Percentiles rank a stretch among this genome's conserved stretches.
Evolutionary conservation across 2,113 vertebrate genomes (phyloP).

Genomic region (Callopanchax toddi): DNA sequence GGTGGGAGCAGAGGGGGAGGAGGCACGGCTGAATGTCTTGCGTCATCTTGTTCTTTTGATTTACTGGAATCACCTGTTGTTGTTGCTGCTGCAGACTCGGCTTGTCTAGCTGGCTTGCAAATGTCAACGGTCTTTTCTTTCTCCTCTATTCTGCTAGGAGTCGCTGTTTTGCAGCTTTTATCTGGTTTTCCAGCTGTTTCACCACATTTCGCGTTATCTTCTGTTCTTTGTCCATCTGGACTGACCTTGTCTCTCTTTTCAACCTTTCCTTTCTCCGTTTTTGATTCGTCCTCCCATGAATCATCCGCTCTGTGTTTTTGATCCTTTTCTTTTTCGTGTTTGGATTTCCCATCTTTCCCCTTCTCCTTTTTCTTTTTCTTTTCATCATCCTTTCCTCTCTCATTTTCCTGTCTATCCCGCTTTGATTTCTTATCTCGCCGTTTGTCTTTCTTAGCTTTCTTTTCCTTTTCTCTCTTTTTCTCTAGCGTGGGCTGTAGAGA

Average conservation of each 20-base stretch:
- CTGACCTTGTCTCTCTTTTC: slow-evolving; percentile 53
- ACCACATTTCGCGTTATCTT: slow-evolving; percentile 41
- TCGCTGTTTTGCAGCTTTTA: slow-evolving; percentile 37
- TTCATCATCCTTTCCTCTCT: slow-evolving; percentile 48
- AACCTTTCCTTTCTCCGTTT: slow-evolving; percentile 46
- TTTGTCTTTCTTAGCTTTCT: slow-evolving; percentile 70
- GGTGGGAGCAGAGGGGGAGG: slow-evolving; percentile 42
- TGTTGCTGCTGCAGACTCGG: slow-evolving; percentile 44
- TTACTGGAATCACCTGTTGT: slow-evolving; percentile 67
- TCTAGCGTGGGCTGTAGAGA: slow-evolving; percentile 24
- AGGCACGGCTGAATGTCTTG: slow-evolving; percentile 56
- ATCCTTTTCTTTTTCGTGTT: slow-evolving; percentile 52
- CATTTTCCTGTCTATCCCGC: slow-evolving; percentile 43
- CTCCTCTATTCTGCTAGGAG: slow-evolving; percentile 40
- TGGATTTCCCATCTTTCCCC: slow-evolving; percentile 59
- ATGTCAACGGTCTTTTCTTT: slow-evolving; percentile 45
- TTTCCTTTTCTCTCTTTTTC: slow-evolving; percentile 60
- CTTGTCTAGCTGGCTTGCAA: slow-evolving; percentile 54
- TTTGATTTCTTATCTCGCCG: slow-evolving; percentile 64
- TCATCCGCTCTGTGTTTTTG: slow-evolving; percentile 47
- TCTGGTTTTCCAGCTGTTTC: slow-evolving; percentile 54
- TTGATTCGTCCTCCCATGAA: slow-evolving; percentile 41
- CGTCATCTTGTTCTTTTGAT: slow-evolving; percentile 71
- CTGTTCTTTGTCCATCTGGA: slow-evolving; percentile 47
- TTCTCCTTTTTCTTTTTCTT: slow-evolving; percentile 71